Evolutionary conservation across 2,888 invertebrate species (phyloP), one percentile per base, ranked within the genome.

Genomic region (Athetis lepigone): DNA sequence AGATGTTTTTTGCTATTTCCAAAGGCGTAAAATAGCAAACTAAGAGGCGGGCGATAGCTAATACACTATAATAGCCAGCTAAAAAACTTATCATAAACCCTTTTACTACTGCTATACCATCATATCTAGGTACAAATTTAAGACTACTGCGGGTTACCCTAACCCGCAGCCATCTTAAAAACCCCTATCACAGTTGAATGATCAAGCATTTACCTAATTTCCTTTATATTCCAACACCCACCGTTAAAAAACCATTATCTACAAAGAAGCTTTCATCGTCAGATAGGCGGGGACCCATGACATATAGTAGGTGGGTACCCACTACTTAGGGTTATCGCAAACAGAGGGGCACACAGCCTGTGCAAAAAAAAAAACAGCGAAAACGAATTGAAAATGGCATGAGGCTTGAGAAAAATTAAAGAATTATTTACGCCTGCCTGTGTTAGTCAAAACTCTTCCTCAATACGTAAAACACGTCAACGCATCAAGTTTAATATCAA

Each of bases 141-240:
- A 29, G 11, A n/a, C n/a, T 33, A 33, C n/a, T n/a, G n/a, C n/a
- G 33, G 33, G 13, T 33, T 13, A 4, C 13, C 13, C 33, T n/a
- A n/a, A n/a, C 0, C 25, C 4, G 25, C 13, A 33, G 33, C 33
- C 33, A 11, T 33, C 33, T 33, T 33, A 57, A 63, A 50, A 60
- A 4, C 37, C 29, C 13, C 7, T 6, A 25, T 21, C 13, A 52
- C 4, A 19, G 18, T 18, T 11, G 27, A 37, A 27, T 49, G n/a
- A 29, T 33, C 33, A 61, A 52, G 39, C 29, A 54, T 25, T 67
- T 56, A 33, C 33, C 19, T 33, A 54, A 25, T 67, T 56, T 42
- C 33, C 19, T 33, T 56, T 25, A 56, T 39, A 65, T 39, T 4
- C 18, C 21, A 29, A 25, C 62, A 19, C 16, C 33, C 27, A 29